These are phyloP conservation scores for Zosterops lateralis DNA, from an alignment of 2,113 vertebrate genomes.

Conservation along the genomic window DNA sequence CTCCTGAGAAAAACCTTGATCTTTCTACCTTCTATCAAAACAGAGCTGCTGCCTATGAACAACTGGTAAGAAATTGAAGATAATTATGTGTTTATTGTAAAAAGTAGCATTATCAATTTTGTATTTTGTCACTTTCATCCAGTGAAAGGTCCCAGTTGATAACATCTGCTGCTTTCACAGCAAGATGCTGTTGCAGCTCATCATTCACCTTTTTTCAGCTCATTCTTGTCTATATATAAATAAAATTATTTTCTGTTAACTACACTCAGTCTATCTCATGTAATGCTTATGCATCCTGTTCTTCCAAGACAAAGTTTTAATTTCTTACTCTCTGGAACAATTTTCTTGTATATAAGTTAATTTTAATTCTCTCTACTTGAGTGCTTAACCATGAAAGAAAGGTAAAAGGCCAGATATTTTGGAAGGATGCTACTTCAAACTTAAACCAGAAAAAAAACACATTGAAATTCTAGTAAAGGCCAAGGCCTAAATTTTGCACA, in stretches of 20 bases:
- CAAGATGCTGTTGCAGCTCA: neutral
- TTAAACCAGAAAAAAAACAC: neutral
- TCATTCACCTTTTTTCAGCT: neutral
- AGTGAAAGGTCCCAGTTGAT: neutral
- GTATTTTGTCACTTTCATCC: neutral
- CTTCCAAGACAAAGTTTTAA: neutral
- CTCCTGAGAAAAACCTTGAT: slow-evolving; percentile 88
- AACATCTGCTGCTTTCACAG: neutral
- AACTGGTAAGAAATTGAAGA: slow-evolving; percentile 81
- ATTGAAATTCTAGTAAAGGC: neutral
- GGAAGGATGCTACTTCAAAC: neutral
- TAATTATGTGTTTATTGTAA: neutral
- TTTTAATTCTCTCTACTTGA: neutral
- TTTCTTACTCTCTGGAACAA: neutral
- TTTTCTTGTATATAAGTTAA: neutral
- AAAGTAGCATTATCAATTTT: neutral
- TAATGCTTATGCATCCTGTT: neutral
- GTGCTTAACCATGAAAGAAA: neutral
- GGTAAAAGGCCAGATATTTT: neutral
- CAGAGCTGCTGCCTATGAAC: slow-evolving; percentile 95
- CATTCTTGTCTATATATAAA: neutral
- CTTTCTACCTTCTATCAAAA: slow-evolving; percentile 98
- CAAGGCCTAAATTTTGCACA: neutral
- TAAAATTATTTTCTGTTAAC: neutral
- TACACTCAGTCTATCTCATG: neutral